Evolutionary conservation across 2,113 vertebrate genomes (phyloP), one percentile per base, ranked within the genome.

Genomic region (Etheostoma spectabile): DNA sequence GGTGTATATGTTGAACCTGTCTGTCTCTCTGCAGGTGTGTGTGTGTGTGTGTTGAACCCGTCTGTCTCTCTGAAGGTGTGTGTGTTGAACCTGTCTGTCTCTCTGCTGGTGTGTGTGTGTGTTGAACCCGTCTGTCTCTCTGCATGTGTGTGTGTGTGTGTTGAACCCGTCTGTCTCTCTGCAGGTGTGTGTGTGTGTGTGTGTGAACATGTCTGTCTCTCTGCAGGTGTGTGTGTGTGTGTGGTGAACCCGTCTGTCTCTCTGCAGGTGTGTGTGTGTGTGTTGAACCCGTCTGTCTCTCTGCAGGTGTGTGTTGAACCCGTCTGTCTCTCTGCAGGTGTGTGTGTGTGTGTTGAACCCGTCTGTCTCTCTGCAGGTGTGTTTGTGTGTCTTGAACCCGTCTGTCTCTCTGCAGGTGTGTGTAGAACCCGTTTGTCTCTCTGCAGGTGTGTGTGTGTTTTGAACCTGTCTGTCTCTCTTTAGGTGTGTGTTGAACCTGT

Each of bases 261-360:
- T 15, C 38, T 16, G 33, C 27, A 38, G n/a, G n/a, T n/a, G n/a
- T n/a, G n/a, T n/a, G n/a, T n/a, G 10, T 30, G 18, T 62, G 33
- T 62, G 8, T 38, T 3, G 22, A 8, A 30, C 8, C 11, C 62
- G n/a, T 51, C 19, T 53, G 35, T 76, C 45, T 35, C 3, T 72
- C 15, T 45, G 2, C 21, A 8, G 21, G 66, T 70, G 51, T 55
- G 18, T 62, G 1, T 73, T 33, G 5, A 62, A 72, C 65, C 71
- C 67, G 18, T 78, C 65, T 73, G 46, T 80, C 15, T 69, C 82
- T 94, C 92, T 87, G 4, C 93, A 98, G 97, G 97, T 99, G 80
- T 98, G 97, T 88, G 85, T 98, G 67, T 92, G 60, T 10, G 64
- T 22, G 45, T 35, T 35, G 35, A 35, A 8, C 8, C 55, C 51